A percentile compares a stretch with the other conserved stretches of the same genome.
These are phyloP conservation scores for Hesperophylax magnus DNA, from an alignment of 1,140 invertebrate species.

Conservation along the genomic window DNA sequence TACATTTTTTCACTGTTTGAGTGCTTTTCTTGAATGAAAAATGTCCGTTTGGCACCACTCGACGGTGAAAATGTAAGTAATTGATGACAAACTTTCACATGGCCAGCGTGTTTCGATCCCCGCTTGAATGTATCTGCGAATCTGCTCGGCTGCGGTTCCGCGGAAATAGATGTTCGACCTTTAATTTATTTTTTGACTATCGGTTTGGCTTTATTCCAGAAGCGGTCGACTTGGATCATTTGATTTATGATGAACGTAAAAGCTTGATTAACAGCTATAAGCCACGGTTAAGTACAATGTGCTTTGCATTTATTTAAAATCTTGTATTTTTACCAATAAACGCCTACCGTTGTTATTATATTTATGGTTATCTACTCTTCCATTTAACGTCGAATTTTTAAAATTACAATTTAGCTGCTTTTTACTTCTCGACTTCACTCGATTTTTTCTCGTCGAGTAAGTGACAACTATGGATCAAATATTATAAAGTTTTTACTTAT, in stretches of 20 bases:
- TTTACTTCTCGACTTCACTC: no score
- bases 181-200: constrained; percentile 57
- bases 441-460: no score
- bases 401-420: no score
- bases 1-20: no score
- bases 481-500: no score
- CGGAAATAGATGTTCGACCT: constrained; percentile 55
- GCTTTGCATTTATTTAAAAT: constrained; percentile 6
- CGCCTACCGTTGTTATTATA: not conserved
- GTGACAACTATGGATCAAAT: no score
- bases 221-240: constrained; percentile 47
- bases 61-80: not conserved
- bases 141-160: constrained; percentile 28
- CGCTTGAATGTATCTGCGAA: not conserved
- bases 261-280: constrained; percentile 42
- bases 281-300: constrained; percentile 32
- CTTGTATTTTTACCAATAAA: constrained; percentile 15
- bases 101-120: not conserved
- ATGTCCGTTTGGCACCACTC: no score
- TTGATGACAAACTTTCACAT: not conserved
- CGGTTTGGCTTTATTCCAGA: constrained; percentile 50
- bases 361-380: not conserved
- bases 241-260: constrained; percentile 54
- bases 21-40: no score
- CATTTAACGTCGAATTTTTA: not conserved